These are phyloP conservation scores for Blastobasis adustella DNA, from an alignment of 2,888 invertebrate genomes.

Conservation along the genomic window DNA sequence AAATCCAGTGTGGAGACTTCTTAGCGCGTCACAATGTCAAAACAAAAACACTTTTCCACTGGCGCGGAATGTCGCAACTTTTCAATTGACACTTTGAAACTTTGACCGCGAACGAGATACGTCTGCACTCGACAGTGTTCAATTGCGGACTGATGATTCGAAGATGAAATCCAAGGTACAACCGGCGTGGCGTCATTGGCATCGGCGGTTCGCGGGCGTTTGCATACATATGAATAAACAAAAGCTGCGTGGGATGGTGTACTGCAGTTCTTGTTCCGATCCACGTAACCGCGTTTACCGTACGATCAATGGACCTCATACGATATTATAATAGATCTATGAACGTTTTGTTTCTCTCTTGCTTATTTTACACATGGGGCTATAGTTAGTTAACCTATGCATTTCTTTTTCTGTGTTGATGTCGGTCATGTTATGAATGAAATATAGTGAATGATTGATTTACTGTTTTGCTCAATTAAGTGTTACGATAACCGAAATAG, in stretches of 20 bases:
- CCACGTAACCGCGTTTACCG: no score
- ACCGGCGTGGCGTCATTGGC: slow-evolving; percentile 29
- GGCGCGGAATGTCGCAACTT: slow-evolving; percentile 29
- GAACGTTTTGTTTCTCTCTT: no score
- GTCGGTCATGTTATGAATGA: no score
- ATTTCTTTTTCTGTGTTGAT: no score
- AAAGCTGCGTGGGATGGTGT: slow-evolving; percentile 14
- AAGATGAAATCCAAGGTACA: slow-evolving; percentile 16
- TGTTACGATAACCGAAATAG: no score
- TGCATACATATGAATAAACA: slow-evolving; percentile 18
- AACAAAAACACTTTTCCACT: slow-evolving; percentile 28
- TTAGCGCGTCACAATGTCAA: slow-evolving; percentile 12
- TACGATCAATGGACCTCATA: no score
- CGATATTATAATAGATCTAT: no score
- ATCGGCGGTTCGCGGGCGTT: slow-evolving; percentile 33
- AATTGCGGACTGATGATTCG: slow-evolving; percentile 44
- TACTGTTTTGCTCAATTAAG: no score
- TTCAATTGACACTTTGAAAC: slow-evolving; percentile 24
- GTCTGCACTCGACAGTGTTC: slow-evolving; percentile 27
- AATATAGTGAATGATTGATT: no score
- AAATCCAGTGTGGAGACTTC: slow-evolving; percentile 52
- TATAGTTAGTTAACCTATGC: no score
- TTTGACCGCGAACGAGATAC: slow-evolving; percentile 19
- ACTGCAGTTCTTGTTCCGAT: slow-evolving; percentile 20
- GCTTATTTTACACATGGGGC: no score